phyloP scores from a whole-genome alignment of 2,888 invertebrate genomes.

The Phymatocera aterrima region DNA sequence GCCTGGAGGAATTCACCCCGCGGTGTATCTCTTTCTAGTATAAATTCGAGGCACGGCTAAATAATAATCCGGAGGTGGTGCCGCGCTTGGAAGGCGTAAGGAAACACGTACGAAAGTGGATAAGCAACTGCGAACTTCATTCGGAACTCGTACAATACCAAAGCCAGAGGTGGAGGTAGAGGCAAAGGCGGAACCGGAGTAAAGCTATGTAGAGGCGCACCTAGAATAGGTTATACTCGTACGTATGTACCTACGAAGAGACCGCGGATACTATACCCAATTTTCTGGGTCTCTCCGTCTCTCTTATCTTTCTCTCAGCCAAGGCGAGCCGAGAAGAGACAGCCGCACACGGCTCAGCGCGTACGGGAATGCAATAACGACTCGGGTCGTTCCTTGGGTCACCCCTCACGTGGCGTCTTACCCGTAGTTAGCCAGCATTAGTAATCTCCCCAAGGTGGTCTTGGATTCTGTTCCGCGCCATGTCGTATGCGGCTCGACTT shows the following conservation, averaged over 20 bases:
- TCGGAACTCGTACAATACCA: slow-evolving; percentile 53
- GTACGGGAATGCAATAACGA: slow-evolving; percentile 67
- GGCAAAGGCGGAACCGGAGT: background rate
- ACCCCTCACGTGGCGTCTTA: slow-evolving; percentile 54
- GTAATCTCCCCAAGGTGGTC: slow-evolving; percentile 68
- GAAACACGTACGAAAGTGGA: slow-evolving; percentile 73
- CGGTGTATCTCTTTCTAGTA: background rate
- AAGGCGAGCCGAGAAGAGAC: slow-evolving; percentile 48
- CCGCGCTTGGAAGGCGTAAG: slow-evolving; percentile 63
- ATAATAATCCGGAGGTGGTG: slow-evolving; percentile 46
- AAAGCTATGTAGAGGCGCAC: slow-evolving; percentile 64
- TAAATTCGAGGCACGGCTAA: slow-evolving; percentile 37
- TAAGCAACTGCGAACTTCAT: slow-evolving; percentile 72
- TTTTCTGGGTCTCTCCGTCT: slow-evolving; percentile 30
- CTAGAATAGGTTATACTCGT: slow-evolving; percentile 71
- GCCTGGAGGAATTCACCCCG: background rate
- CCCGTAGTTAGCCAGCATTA: slow-evolving; percentile 68
- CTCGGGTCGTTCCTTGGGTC: slow-evolving; percentile 58
- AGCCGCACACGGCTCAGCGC: slow-evolving; percentile 45
- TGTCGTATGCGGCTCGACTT: slow-evolving; percentile 12
- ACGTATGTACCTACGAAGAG: slow-evolving; percentile 46
- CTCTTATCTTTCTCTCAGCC: slow-evolving; percentile 25
- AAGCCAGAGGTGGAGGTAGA: slow-evolving; percentile 20
- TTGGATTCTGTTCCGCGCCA: slow-evolving; percentile 57
- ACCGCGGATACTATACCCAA: slow-evolving; percentile 28